phyloP scores from a whole-genome alignment of 2,888 invertebrate species.

The Nebria salina region DNA sequence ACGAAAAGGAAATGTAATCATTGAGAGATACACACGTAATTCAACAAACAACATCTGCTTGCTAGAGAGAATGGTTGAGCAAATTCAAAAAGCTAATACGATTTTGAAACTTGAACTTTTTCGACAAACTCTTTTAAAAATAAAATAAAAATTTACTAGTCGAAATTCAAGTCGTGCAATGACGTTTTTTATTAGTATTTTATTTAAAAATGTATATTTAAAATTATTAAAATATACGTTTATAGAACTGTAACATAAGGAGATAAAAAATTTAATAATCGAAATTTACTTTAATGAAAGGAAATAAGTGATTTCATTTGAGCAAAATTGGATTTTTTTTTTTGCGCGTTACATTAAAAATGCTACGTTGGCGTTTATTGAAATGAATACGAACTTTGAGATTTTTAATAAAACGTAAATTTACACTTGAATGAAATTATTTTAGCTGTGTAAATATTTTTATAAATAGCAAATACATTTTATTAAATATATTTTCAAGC shows the following conservation, averaged over 20 bases:
- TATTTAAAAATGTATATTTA: background rate
- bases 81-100: background rate
- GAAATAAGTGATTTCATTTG: conserved; percentile 20
- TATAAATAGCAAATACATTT: background rate
- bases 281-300: conserved; percentile 33
- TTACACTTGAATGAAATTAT: conserved; percentile 12
- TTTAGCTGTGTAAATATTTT: conserved; percentile 4
- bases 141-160: too few relatives aligned
- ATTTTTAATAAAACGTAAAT: conserved; percentile 23
- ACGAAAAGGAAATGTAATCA: background rate
- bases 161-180: too few relatives aligned
- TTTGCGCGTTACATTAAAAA: conserved; percentile 18
- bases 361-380: conserved; percentile 17
- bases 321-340: conserved; percentile 29
- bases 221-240: background rate
- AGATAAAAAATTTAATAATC: conserved; percentile 30
- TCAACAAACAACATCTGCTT: background rate
- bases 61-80: background rate
- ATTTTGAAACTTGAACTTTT: background rate
- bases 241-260: conserved; percentile 11
- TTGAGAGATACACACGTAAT: background rate
- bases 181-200: too few relatives aligned
- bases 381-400: conserved; percentile 21
- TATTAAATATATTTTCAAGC: background rate
- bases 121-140: too few relatives aligned